Evolutionary conservation across 2,797 vertebrate species (phyloP).

Genomic region (Hydrolagus colliei): DNA sequence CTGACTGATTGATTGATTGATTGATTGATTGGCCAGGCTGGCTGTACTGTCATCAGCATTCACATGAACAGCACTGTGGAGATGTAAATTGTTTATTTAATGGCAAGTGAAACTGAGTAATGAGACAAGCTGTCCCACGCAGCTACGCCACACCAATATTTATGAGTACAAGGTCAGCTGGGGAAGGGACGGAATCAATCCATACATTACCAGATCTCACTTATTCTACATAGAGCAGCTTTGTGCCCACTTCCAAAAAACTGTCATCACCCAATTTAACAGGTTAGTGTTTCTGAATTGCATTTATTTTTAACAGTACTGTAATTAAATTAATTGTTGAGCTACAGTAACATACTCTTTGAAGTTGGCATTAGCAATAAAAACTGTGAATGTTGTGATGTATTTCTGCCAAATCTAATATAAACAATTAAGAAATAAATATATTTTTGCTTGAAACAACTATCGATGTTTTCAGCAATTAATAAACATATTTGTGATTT

Average conservation of each 20-base stretch:
- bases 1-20: too few relatives aligned
- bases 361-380: neutral
- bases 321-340: neutral
- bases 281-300: slow-evolving; percentile 39
- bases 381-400: too few relatives aligned
- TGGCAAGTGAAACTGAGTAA: neutral
- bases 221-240: slow-evolving; percentile 52
- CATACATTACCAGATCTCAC: slow-evolving; percentile 48
- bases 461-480: too few relatives aligned
- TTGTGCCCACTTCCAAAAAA: slow-evolving; percentile 50
- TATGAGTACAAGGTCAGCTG: slow-evolving; percentile 52
- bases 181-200: slow-evolving; percentile 50
- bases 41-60: too few relatives aligned
- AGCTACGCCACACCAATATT: slow-evolving; percentile 58
- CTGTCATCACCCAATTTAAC: slow-evolving; percentile 45
- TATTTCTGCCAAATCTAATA: too few relatives aligned
- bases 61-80: too few relatives aligned
- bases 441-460: too few relatives aligned
- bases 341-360: neutral
- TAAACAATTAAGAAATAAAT: too few relatives aligned
- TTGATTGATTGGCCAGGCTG: too few relatives aligned
- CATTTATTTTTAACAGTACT: neutral
- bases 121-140: neutral
- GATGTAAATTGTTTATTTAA: too few relatives aligned
- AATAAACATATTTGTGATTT: too few relatives aligned